A percentile compares a stretch with the other conserved stretches of the same genome.
Evolutionary conservation across 2,113 vertebrate genomes (phyloP).

Genomic region (Ranitomeya imitator): DNA sequence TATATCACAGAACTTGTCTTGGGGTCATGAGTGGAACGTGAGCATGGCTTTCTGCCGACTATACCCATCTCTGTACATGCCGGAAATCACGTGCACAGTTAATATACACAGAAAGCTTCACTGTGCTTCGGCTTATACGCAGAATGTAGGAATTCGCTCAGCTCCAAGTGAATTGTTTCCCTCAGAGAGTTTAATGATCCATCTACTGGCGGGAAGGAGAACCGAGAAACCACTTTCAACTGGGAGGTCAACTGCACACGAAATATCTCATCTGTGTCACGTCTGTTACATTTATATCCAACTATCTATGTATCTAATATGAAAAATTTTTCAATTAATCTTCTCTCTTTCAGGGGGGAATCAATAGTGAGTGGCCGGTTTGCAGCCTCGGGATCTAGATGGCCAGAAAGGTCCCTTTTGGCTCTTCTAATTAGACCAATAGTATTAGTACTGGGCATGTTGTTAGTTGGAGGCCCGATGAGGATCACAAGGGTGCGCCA

Average conservation of each 20-base stretch:
- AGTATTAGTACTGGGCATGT: too few relatives aligned
- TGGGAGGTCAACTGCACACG: not conserved
- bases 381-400: too few relatives aligned
- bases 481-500: too few relatives aligned
- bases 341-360: too few relatives aligned
- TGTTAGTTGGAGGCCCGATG: too few relatives aligned
- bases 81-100: not conserved
- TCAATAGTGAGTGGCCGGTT: too few relatives aligned
- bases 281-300: not conserved
- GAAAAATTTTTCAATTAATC: too few relatives aligned
- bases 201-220: conserved; percentile 18
- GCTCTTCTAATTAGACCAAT: too few relatives aligned
- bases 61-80: not conserved
- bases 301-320: not conserved
- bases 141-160: conserved; percentile 41
- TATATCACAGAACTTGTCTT: too few relatives aligned
- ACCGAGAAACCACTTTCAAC: not conserved
- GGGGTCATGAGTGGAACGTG: not conserved
- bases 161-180: conserved; percentile 27
- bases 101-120: conserved; percentile 32
- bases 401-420: too few relatives aligned
- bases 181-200: conserved; percentile 41
- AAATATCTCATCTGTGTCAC: not conserved
- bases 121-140: not conserved
- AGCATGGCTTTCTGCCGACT: not conserved